Percentiles rank a stretch among this genome's conserved stretches.
Evolutionary conservation across 2,113 vertebrate genomes (phyloP).

Genomic region (Aptenodytes patagonicus): DNA sequence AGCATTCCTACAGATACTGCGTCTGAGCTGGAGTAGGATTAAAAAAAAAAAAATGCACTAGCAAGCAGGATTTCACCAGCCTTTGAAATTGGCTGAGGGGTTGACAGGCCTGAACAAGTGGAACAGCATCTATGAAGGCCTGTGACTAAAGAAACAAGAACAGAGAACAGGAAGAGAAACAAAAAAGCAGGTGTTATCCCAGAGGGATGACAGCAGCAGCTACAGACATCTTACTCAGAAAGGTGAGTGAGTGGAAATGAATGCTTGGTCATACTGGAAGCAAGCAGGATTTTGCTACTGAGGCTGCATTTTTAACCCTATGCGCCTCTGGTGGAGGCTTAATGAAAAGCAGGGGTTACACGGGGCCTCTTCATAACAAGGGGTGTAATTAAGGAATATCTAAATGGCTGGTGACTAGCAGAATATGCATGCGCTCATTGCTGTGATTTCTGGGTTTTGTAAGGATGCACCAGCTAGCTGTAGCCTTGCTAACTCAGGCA

Average conservation of each 20-base stretch:
- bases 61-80: neutral
- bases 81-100: neutral
- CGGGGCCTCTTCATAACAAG: neutral
- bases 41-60: neutral
- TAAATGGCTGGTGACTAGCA: neutral
- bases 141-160: neutral
- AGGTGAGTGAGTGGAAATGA: conserved; percentile 56
- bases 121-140: neutral
- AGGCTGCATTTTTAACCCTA: neutral
- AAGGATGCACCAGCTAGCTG: neutral
- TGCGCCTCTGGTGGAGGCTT: conserved; percentile 7
- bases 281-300: neutral
- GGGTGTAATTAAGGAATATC: neutral
- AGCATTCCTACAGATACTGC: neutral
- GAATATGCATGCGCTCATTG: neutral
- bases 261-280: neutral
- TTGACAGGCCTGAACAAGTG: neutral
- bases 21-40: neutral
- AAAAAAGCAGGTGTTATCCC: neutral
- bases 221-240: neutral
- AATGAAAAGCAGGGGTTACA: neutral
- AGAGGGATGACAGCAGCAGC: conserved; percentile 43
- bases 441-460: neutral
- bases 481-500: neutral
- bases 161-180: conserved; percentile 3